Evolutionary conservation across 2,797 vertebrate species (phyloP).

Genomic region (Diplodus puntazzo): DNA sequence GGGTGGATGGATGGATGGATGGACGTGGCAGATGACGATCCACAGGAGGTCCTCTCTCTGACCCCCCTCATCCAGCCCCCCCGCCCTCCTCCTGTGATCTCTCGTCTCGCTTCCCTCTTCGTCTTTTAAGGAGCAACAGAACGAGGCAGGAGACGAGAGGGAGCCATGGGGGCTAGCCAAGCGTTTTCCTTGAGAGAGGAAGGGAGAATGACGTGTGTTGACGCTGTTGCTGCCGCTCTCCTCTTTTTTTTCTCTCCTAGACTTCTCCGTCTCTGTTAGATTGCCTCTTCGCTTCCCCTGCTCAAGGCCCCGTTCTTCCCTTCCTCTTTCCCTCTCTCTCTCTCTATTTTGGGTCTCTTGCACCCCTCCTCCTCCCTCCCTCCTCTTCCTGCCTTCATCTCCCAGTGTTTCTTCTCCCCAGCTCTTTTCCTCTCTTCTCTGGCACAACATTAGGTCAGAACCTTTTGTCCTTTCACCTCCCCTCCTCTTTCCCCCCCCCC

Average conservation of each 20-base stretch:
- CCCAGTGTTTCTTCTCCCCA: constrained; percentile 61
- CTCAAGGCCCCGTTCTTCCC: constrained; percentile 63
- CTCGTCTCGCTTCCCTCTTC: constrained; percentile 16
- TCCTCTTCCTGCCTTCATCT: constrained; percentile 81
- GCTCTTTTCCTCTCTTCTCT: constrained; percentile 70
- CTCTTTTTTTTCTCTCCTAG: constrained; percentile 11
- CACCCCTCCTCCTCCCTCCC: constrained; percentile 14
- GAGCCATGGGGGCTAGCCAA: constrained; percentile 28
- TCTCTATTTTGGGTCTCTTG: constrained; percentile 73
- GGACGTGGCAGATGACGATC: constrained; percentile 73
- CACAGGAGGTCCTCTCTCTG: constrained; percentile 52
- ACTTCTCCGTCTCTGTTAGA: constrained; percentile 35
- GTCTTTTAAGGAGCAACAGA: constrained; percentile 43
- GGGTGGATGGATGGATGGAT: constrained; percentile 24
- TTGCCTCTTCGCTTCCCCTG: constrained; percentile 42
- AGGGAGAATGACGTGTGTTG: constrained; percentile 53
- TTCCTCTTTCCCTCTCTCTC: constrained; percentile 62
- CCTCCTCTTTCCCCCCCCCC: constrained; percentile 43
- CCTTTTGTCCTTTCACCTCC: constrained; percentile 71
- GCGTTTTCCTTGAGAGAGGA: constrained; percentile 68
- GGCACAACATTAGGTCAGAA: constrained; percentile 75
- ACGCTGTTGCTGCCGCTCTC: constrained; percentile 33
- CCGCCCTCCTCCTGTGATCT: background rate
- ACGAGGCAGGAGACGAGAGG: constrained; percentile 21
- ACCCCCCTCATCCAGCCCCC: background rate